Evolutionary conservation across 2,113 vertebrate species (phyloP).

Genomic region (Chinchilla lanigera): DNA sequence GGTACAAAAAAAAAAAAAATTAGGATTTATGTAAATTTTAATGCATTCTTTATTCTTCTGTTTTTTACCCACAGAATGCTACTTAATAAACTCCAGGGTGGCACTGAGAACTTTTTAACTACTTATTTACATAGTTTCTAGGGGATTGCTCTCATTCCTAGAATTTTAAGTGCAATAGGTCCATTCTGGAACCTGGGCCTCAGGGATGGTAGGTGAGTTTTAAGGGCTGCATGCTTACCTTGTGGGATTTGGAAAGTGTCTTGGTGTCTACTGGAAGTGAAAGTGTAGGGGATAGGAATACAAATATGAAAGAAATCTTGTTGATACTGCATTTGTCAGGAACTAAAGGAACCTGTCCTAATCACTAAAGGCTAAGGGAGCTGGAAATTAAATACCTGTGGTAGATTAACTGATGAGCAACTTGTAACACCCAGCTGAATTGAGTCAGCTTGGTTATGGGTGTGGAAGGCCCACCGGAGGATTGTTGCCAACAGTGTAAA

Average conservation of each 20-base stretch:
- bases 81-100: not conserved
- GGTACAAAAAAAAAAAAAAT: no score
- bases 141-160: not conserved
- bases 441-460: not conserved
- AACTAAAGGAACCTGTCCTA: not conserved
- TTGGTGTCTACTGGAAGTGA: not conserved
- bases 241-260: slow-evolving; percentile 5
- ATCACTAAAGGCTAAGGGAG: not conserved
- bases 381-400: not conserved
- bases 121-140: not conserved
- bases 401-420: not conserved
- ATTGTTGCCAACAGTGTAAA: not conserved
- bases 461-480: not conserved
- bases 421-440: not conserved
- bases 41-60: not conserved
- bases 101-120: not conserved
- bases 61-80: not conserved
- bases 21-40: not conserved
- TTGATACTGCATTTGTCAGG: not conserved
- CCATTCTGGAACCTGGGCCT: not conserved
- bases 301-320: not conserved
- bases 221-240: not conserved
- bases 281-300: not conserved
- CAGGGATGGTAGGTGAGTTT: not conserved
- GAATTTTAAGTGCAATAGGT: not conserved